Base-by-base conservation (phyloP, 2,888 invertebrate genomes). In the Drosophila setosimentum region DNA sequence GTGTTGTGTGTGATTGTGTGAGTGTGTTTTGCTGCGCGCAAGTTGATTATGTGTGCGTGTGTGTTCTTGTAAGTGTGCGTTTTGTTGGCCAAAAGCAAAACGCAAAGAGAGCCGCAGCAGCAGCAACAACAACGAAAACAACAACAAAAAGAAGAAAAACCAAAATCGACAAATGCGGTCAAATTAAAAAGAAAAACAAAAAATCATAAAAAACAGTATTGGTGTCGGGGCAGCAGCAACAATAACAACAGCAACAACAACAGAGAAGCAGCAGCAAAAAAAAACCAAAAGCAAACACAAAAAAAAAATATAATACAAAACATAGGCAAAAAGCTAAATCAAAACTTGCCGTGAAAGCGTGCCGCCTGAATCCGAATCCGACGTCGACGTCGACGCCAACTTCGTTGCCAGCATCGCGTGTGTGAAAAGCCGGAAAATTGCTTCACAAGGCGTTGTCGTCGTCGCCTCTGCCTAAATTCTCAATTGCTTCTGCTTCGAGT, bases 161-260 rank as follows among this genome's bases (percentile, higher is more conserved):
- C 90, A 68, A 86, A 86, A 83, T 81, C 85, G 83, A 86, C 85
- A 90, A 86, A 88, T 88, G 88, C 85, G 89, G 85, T 85, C 85
- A 89, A 85, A 85, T 87, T 85, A 64, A 89, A 88, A 88, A 85
- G 86, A 82, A 83, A 83, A 88, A 89, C 73, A 86, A 76, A 73
- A 77, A 85, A 54, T 55, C 16, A 49, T 49, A 54, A 54, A 21
- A 51, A 50, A 78, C 53, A 61, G 68, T 67, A 79, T 82, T 75
- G 75, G 75, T 78, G 78, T 79, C 79, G 80, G 48, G 53, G 33
- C 37, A 59, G 27, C 49, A 69, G 8, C 42, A 74, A 54, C 63
- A 61, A 53, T 58, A 72, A 53, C 54, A 69, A 29, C 49, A 68
- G 30, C 65, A 54, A 29, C 48, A 73, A 59, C 64, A 73, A 64